phyloP scores from a whole-genome alignment of 2,113 vertebrate genomes.

The Callionymus lyra region DNA sequence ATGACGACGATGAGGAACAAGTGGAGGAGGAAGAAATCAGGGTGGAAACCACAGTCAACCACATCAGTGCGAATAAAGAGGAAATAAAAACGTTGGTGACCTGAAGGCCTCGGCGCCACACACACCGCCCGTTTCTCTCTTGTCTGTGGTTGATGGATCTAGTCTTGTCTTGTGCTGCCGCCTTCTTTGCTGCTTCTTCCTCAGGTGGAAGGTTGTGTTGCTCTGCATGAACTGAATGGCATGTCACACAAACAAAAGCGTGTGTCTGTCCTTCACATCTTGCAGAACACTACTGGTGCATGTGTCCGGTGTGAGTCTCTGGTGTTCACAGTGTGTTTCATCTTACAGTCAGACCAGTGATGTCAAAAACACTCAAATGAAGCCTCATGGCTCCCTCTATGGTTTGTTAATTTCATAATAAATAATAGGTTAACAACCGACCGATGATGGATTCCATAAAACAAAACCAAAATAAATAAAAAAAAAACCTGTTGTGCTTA shows the following conservation, averaged over 20 bases:
- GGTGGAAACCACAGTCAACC: constrained; percentile 57
- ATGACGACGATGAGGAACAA: constrained; percentile 71
- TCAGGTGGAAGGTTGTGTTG: constrained; percentile 42
- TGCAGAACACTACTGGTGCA: constrained; percentile 9
- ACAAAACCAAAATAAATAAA: too few species aligned
- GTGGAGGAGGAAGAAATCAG: constrained; percentile 61
- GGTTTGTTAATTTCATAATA: too few species aligned
- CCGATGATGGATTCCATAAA: too few species aligned
- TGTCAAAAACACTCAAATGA: background rate
- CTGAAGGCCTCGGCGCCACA: constrained; percentile 40
- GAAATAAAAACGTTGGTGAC: constrained; percentile 98
- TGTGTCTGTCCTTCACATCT: constrained; percentile 31
- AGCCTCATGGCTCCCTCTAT: too few species aligned
- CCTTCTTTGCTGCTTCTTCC: constrained; percentile 5
- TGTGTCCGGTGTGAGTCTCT: background rate
- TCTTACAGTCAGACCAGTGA: constrained; percentile 40
- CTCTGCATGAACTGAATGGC: constrained; percentile 48
- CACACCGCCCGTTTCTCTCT: constrained; percentile 7
- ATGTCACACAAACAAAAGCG: constrained; percentile 20
- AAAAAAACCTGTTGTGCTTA: too few species aligned
- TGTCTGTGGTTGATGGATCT: constrained; percentile 14
- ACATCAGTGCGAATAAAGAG: constrained; percentile 86
- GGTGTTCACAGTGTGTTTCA: too few species aligned
- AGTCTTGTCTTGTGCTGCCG: constrained; percentile 11
- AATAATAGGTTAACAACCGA: too few species aligned